phyloP scores from a whole-genome alignment of 1,140 invertebrate genomes.

The Bactericera cockerelli region DNA sequence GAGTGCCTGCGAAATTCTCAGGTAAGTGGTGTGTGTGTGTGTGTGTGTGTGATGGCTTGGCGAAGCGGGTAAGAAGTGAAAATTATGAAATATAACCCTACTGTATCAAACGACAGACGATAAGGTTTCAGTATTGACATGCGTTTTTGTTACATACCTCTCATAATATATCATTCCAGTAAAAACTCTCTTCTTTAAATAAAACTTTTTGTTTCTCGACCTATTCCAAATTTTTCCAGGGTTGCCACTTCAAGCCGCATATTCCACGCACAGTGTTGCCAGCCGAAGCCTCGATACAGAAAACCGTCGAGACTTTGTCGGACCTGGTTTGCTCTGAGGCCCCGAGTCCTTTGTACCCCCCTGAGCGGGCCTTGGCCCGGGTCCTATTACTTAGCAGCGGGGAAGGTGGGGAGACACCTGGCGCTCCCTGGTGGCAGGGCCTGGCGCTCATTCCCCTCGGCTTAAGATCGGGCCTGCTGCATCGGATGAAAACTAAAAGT shows the following conservation, averaged over 20 bases:
- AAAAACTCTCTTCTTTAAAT: too few species aligned
- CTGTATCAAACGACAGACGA: too few species aligned
- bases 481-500: not conserved
- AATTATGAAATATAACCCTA: too few species aligned
- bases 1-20: slow-evolving; percentile 39
- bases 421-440: not conserved
- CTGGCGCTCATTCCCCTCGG: not conserved
- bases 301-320: slow-evolving; percentile 3
- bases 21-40: slow-evolving; percentile 15
- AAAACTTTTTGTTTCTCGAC: too few species aligned
- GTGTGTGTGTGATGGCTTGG: too few species aligned
- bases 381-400: not conserved
- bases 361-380: not conserved
- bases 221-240: slow-evolving; percentile 24
- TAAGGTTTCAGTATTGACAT: too few species aligned
- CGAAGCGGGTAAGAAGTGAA: too few species aligned
- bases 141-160: too few species aligned
- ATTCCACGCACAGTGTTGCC: slow-evolving; percentile 32
- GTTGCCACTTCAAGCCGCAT: slow-evolving; percentile 47
- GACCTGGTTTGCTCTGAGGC: slow-evolving; percentile 7
- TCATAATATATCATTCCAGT: too few species aligned
- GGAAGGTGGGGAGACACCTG: not conserved
- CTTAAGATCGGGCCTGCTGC: not conserved
- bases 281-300: slow-evolving; percentile 6
- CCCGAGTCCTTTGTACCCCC: not conserved